Base-by-base conservation (phyloP, 2,797 vertebrate species). In the Argyrosomus regius region DNA sequence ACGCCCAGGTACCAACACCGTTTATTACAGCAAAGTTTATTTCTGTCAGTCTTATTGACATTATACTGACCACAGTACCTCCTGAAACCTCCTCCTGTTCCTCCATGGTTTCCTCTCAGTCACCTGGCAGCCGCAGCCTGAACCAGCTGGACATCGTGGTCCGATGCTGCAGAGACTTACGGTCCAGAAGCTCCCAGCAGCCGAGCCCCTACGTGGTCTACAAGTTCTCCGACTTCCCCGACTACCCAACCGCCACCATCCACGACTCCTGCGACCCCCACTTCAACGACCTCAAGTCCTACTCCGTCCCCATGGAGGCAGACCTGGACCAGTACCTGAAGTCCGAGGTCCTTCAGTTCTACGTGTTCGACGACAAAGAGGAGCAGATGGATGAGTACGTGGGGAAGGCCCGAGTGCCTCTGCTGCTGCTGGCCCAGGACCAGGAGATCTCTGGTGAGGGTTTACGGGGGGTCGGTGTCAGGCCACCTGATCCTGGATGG, bases 141-240 rank as follows among this genome's bases (percentile, higher is more conserved):
- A 98, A 98, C 50, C 93, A 97, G 13, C 96, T 99, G 59, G 77
- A 87, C n/a, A 18, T 98, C 85, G 95, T 92, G 0, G 48, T 98
- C 62, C 94, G 76, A 45, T 76, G 92, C 81, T 99, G 98, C 90
- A 86, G 77, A 75, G 88, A 87, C 80, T 95, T 98, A 7, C 90
- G 60, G 2, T 77, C 92, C 72, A 87, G 58, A 75, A 56, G 75
- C 78, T 45, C 81, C 58, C 10, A 17, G 7, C 94, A 91, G 75
- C 97, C 97, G 6, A 96, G 94, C 85, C 90, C 97, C 41, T 99
- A 97, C 0, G 95, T 97, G 43, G 94, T 98, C 89, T 98, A 97
- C 94, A 97, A 95, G 92, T 96, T 99, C 90, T 96, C 94, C 50
- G 72, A 96, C 90, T 98, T 97, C 83, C 91, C 94, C 11, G 96